A percentile compares a stretch with the other conserved stretches of the same genome.
These are phyloP conservation scores for Podargus strigoides DNA, from an alignment of 2,797 vertebrate species.

Conservation along the genomic window DNA sequence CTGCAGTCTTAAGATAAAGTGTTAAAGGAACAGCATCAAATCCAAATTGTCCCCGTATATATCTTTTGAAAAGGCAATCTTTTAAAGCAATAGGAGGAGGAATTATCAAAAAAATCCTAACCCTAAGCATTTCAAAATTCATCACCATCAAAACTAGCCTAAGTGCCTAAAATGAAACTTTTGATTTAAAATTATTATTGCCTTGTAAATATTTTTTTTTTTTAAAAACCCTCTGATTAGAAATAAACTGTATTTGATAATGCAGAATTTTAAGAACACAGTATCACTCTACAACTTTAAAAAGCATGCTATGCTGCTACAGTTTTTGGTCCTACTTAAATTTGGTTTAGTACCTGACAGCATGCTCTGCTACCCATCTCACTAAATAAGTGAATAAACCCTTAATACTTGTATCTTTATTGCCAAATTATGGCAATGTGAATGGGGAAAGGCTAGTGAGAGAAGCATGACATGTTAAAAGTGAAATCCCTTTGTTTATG, in stretches of 20 bases:
- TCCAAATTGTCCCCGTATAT: background rate
- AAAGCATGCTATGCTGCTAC: background rate
- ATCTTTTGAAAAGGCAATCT: background rate
- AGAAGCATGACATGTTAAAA: constrained; percentile 22
- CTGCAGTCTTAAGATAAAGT: background rate
- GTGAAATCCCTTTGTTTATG: constrained; percentile 46
- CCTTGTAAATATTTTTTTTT: background rate
- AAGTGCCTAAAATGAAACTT: background rate
- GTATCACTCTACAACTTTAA: background rate
- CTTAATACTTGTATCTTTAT: background rate
- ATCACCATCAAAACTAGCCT: background rate
- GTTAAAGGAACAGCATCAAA: background rate
- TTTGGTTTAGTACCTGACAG: background rate
- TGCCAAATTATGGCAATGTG: background rate
- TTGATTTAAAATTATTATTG: background rate
- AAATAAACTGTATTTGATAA: background rate
- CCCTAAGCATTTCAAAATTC: background rate
- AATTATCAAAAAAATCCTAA: fast-evolving
- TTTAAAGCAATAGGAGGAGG: background rate
- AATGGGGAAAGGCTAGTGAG: constrained; percentile 26
- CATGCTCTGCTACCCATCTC: background rate
- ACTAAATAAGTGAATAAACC: background rate
- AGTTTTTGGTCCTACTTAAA: background rate
- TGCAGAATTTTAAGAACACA: background rate
- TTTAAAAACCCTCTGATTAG: background rate